A percentile compares a stretch with the other conserved stretches of the same genome.
phyloP scores from a whole-genome alignment of 2,113 vertebrate genomes.

The Heterotilapia buettikoferi region DNA sequence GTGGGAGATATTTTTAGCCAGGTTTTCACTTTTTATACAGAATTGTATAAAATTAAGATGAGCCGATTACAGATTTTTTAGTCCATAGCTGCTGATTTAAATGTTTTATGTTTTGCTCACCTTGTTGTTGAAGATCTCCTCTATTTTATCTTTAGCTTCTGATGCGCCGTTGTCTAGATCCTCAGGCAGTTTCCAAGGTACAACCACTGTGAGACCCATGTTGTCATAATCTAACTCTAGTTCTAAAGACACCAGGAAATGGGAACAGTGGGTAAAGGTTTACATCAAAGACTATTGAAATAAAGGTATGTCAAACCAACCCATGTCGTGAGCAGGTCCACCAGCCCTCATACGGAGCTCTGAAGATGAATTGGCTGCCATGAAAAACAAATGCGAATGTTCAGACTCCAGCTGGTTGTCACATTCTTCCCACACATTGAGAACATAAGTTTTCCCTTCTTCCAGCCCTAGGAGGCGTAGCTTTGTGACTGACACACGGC shows the following conservation, averaged over 20 bases:
- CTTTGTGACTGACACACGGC: neutral
- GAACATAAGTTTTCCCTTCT: slow-evolving; percentile 27
- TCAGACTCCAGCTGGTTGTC: slow-evolving; percentile 1
- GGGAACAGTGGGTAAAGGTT: neutral
- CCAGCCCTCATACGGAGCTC: neutral
- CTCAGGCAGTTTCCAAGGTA: slow-evolving; percentile 46
- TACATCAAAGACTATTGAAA: neutral
- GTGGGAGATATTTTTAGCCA: neutral
- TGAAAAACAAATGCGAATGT: neutral
- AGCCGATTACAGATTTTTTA: fast-evolving
- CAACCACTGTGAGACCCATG: slow-evolving; percentile 9
- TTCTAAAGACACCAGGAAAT: neutral
- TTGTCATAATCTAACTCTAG: neutral
- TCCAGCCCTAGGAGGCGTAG: slow-evolving; percentile 24
- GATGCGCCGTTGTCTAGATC: neutral
- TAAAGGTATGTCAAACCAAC: neutral
- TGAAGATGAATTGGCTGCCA: neutral
- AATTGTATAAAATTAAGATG: fast-evolving
- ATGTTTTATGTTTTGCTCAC: neutral
- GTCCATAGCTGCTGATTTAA: neutral
- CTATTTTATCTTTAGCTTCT: slow-evolving; percentile 12
- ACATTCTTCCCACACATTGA: slow-evolving; percentile 62
- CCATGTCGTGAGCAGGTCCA: neutral
- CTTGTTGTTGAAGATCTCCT: slow-evolving; percentile 19
- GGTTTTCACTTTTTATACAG: neutral